Conservation (phyloP, 2,888 invertebrate genomes). For the Erannis defoliaria region DNA sequence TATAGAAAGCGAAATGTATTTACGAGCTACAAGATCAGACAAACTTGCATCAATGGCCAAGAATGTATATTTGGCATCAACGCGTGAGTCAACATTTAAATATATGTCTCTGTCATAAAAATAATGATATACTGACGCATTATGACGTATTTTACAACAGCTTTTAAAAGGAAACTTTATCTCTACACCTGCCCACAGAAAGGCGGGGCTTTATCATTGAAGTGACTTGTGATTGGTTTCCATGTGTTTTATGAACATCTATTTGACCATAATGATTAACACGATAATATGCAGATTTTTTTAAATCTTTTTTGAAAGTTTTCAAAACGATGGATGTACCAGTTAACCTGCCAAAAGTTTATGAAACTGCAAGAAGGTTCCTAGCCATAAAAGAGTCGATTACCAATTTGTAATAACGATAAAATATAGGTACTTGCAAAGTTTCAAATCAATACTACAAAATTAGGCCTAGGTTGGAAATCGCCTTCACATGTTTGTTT, state of each 20-base stretch:
- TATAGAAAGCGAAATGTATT: constrained; percentile 12
- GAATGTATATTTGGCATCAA: constrained; percentile 24
- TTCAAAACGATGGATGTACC: neutral
- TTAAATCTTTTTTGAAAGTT: neutral
- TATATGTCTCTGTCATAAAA: constrained; percentile 27
- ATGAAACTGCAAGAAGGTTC: too few species aligned
- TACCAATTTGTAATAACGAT: too few species aligned
- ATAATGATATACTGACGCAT: constrained; percentile 23
- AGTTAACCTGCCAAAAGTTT: too few species aligned
- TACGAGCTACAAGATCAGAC: constrained; percentile 11
- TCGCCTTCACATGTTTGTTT: too few species aligned
- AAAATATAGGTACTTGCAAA: too few species aligned
- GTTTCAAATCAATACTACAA: too few species aligned
- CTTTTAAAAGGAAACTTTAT: constrained; percentile 34
- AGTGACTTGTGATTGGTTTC: constrained; percentile 35
- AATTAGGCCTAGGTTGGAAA: too few species aligned
- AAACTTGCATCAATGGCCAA: constrained; percentile 12
- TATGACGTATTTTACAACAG: constrained; percentile 24
- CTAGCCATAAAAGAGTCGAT: too few species aligned
- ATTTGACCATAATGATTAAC: constrained; percentile 20
- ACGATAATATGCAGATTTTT: neutral
- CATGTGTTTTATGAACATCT: constrained; percentile 35
- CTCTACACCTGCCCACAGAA: constrained; percentile 24
- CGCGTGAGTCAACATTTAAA: constrained; percentile 24
- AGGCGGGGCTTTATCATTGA: constrained; percentile 29